phyloP scores from a whole-genome alignment of 2,888 invertebrate species.

The Drosophila lutescens region DNA sequence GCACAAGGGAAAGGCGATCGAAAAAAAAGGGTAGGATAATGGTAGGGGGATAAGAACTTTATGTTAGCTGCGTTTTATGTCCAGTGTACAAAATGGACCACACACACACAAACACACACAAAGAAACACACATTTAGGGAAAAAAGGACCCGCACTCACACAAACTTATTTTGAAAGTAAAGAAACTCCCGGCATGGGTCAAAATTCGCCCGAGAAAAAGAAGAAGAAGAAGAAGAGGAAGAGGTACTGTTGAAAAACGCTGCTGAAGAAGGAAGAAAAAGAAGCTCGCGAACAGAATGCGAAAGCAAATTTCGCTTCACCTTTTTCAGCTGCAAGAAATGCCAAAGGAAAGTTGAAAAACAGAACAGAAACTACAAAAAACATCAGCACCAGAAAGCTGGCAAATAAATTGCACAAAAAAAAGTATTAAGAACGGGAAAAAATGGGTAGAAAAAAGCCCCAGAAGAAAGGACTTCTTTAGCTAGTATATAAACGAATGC shows the following conservation, averaged over 20 bases:
- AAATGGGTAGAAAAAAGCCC: neutral
- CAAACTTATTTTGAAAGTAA: conserved; percentile 6
- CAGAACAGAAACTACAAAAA: conserved; percentile 18
- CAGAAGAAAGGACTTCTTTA: conserved; percentile 26
- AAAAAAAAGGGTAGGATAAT: conserved; percentile 15
- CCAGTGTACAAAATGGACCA: conserved; percentile 49
- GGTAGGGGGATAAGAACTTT: conserved; percentile 26
- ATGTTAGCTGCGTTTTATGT: conserved; percentile 45
- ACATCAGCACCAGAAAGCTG: conserved; percentile 48
- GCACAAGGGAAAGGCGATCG: conserved; percentile 9
- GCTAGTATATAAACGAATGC: conserved; percentile 21
- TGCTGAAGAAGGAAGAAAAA: conserved; percentile 24
- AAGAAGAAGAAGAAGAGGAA: neutral
- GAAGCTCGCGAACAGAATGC: conserved; percentile 32
- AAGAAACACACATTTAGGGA: conserved; percentile 11
- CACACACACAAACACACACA: conserved; percentile 20
- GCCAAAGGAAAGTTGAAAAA: conserved; percentile 44
- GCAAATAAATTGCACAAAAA: conserved; percentile 57
- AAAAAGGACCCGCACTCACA: conserved; percentile 8
- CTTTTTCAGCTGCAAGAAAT: conserved; percentile 47
- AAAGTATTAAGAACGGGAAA: conserved; percentile 12
- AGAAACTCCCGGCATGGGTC: conserved; percentile 27
- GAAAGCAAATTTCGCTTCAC: conserved; percentile 38
- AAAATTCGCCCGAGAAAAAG: conserved; percentile 16
- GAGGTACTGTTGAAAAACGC: conserved; percentile 17